Percentiles rank a stretch among this genome's conserved stretches.
phyloP scores from a whole-genome alignment of 2,888 invertebrate species.

The Euzetes globulus region DNA sequence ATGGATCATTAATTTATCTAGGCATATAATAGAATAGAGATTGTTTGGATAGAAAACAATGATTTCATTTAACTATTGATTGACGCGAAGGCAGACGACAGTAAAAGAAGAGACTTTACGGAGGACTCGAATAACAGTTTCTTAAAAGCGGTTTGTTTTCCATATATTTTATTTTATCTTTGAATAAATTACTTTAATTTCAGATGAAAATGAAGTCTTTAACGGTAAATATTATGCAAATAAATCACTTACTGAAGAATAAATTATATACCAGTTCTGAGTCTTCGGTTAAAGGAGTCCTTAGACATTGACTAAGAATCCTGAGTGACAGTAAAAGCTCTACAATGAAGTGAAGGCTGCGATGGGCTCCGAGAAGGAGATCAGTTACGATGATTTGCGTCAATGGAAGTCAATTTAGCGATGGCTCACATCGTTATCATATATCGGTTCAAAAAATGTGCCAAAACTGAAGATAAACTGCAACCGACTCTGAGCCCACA shows the following conservation, averaged over 20 bases:
- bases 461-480: not conserved
- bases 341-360: not conserved
- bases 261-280: constrained; percentile 32
- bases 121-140: no score
- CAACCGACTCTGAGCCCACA: not conserved
- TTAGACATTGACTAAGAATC: not conserved
- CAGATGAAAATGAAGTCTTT: not conserved
- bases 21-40: not conserved
- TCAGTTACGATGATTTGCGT: not conserved
- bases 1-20: not conserved
- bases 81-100: not conserved
- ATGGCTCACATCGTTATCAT: not conserved
- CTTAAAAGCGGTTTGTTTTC: not conserved
- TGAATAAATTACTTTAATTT: not conserved
- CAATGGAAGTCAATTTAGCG: constrained; percentile 16
- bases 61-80: constrained; percentile 30
- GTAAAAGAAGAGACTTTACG: not conserved
- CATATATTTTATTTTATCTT: no score
- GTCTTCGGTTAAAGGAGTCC: constrained; percentile 12
- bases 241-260: constrained; percentile 17
- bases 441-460: not conserved
- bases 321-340: not conserved
- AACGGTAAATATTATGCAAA: not conserved
- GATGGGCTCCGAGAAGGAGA: not conserved
- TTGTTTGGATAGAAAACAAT: not conserved